Percentiles rank a stretch among this genome's conserved stretches.
phyloP scores from a whole-genome alignment of 2,113 vertebrate genomes.

The Eulemur macaco region DNA sequence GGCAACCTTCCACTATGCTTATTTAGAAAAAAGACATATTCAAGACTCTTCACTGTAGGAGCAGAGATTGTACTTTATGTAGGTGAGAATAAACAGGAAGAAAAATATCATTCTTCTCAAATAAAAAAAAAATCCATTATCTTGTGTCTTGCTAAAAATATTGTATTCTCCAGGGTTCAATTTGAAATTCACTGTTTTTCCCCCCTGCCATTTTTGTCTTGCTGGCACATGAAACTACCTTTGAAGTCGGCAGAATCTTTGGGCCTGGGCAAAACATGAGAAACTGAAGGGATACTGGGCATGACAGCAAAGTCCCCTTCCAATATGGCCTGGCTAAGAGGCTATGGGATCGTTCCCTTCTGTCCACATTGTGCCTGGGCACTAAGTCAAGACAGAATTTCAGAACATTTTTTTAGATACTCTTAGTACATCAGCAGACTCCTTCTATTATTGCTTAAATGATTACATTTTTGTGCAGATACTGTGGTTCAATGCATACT shows the following conservation, averaged over 20 bases:
- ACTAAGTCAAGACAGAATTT: not conserved
- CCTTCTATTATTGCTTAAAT: not conserved
- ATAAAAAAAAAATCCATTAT: constrained; percentile 48
- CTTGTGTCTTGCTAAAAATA: constrained; percentile 55
- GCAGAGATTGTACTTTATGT: constrained; percentile 40
- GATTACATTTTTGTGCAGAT: not conserved
- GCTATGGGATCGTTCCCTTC: no score
- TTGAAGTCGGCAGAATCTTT: constrained; percentile 6
- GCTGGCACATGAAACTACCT: not conserved
- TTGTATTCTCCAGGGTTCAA: constrained; percentile 53
- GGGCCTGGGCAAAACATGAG: not conserved
- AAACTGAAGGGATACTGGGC: not conserved
- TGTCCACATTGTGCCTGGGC: not conserved
- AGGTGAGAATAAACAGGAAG: constrained; percentile 62
- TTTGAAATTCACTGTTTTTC: not conserved
- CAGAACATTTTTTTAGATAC: not conserved
- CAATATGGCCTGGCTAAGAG: not conserved
- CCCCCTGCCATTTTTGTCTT: not conserved
- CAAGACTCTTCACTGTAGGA: constrained; percentile 59
- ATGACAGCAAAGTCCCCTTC: not conserved
- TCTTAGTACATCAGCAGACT: not conserved
- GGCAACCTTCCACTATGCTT: constrained; percentile 70
- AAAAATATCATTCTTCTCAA: constrained; percentile 1
- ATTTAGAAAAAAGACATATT: constrained; percentile 68
- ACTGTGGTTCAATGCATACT: not conserved